Evolutionary conservation across 2,113 vertebrate genomes (phyloP).

Genomic region (Leptosomus discolor): DNA sequence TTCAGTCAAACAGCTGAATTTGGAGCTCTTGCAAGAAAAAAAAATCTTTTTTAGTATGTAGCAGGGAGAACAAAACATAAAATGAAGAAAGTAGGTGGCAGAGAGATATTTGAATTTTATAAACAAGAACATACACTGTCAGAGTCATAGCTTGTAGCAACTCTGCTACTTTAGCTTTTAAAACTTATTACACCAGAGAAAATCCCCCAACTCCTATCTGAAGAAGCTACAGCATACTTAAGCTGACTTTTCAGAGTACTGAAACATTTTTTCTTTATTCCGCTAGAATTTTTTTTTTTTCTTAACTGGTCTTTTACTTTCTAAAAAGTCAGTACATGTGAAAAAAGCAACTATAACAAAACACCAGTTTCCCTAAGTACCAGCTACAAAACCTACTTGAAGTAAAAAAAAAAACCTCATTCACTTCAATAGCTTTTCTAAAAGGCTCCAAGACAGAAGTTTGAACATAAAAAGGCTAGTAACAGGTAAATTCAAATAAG

Average conservation of each 20-base stretch:
- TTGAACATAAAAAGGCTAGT: neutral
- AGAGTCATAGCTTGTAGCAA: neutral
- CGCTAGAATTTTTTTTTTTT: neutral
- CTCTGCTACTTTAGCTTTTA: neutral
- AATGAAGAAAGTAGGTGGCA: neutral
- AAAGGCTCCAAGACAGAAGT: neutral
- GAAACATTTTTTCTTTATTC: neutral
- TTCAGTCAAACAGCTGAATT: neutral
- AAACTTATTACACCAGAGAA: neutral
- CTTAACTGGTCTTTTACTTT: neutral
- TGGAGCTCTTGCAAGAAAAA: neutral
- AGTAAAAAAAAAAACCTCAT: neutral
- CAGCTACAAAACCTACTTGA: neutral
- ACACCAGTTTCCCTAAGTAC: neutral
- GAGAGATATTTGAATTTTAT: neutral
- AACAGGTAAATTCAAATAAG: neutral
- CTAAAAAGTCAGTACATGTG: fast-evolving
- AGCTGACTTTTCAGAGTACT: neutral
- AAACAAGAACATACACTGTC: neutral
- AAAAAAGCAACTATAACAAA: neutral
- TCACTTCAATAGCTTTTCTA: neutral
- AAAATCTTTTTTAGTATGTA: neutral
- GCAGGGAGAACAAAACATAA: neutral
- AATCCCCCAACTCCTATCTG: neutral
- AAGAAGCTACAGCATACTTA: neutral